Conservation (phyloP, 2,113 vertebrate genomes). For the Oxygymnocypris stewartii region DNA sequence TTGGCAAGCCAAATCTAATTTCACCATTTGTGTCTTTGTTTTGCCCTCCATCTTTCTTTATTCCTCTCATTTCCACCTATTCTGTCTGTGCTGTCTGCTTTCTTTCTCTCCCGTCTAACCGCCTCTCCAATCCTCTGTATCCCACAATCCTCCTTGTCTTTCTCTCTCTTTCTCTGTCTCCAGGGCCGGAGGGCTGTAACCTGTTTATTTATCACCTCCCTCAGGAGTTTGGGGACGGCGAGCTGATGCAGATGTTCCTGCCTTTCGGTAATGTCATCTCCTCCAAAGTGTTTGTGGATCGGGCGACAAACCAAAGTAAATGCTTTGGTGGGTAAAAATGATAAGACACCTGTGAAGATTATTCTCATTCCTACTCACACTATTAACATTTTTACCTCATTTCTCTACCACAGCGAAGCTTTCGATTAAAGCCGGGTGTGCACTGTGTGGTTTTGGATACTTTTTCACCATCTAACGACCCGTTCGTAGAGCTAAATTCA, state of each 20-base stretch:
- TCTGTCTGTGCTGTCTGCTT: constrained; percentile 41
- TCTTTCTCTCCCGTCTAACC: constrained; percentile 42
- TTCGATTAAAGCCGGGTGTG: constrained; percentile 16
- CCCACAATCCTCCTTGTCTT: constrained; percentile 6
- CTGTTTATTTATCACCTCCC: constrained; percentile 99
- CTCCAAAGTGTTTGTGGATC: constrained; percentile 99
- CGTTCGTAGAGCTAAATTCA: neutral
- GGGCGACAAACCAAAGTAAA: constrained; percentile 99
- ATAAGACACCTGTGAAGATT: constrained; percentile 93
- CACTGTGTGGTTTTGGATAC: constrained; percentile 5
- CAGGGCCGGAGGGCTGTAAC: constrained; percentile 99
- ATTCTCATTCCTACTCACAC: constrained; percentile 85
- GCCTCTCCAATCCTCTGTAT: constrained; percentile 41
- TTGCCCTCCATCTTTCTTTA: constrained; percentile 17
- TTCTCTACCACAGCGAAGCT: constrained; percentile 58
- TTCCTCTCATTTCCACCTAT: constrained; percentile 27
- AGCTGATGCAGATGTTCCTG: constrained; percentile 99
- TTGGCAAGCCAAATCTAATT: constrained; percentile 25
- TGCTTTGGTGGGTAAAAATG: constrained; percentile 99
- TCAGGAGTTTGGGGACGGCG: constrained; percentile 99
- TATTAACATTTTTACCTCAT: constrained; percentile 76
- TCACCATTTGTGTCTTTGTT: constrained; percentile 27
- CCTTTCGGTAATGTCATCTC: constrained; percentile 99
- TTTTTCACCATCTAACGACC: neutral
- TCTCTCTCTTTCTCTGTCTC: constrained; percentile 48